Percentiles rank a stretch among this genome's conserved stretches.
phyloP scores from a whole-genome alignment of 1,140 invertebrate genomes.

The Orius laevigatus region DNA sequence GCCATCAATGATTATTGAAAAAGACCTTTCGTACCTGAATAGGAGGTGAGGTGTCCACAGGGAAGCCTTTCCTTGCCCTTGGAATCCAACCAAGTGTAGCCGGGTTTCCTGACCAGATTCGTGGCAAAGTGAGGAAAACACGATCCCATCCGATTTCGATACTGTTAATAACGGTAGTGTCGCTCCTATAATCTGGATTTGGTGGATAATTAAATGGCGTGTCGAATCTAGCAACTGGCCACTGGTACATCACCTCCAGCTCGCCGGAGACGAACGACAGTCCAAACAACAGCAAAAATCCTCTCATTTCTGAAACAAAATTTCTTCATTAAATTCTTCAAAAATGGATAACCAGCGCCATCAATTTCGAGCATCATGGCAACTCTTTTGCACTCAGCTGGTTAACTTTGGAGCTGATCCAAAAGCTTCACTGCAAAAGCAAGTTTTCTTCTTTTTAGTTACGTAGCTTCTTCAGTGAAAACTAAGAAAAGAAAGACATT shows the following conservation, averaged over 20 bases:
- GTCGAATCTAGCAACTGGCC: conserved; percentile 50
- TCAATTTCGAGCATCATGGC: too few relatives aligned
- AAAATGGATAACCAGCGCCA: too few relatives aligned
- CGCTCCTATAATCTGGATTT: conserved; percentile 19
- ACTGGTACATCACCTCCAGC: conserved; percentile 53
- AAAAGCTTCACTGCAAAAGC: too few relatives aligned
- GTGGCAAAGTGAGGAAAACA: conserved; percentile 53
- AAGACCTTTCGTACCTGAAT: conserved; percentile 30
- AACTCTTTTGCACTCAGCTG: too few relatives aligned
- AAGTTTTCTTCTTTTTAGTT: too few relatives aligned
- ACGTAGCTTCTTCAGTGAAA: too few relatives aligned
- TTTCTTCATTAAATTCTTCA: too few relatives aligned
- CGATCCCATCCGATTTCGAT: conserved; percentile 48
- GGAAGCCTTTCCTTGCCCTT: conserved; percentile 26
- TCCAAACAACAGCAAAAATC: too few relatives aligned
- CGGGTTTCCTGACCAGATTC: conserved; percentile 50
- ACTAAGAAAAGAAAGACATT: too few relatives aligned
- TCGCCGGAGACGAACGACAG: conserved; percentile 8
- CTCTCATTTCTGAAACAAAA: too few relatives aligned
- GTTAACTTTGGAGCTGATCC: too few relatives aligned
- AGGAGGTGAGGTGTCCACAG: conserved; percentile 41
- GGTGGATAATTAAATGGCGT: conserved; percentile 36
- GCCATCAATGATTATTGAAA: background rate
- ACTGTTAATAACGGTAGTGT: conserved; percentile 39
- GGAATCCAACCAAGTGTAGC: conserved; percentile 52